Evolutionary conservation across 2,113 vertebrate genomes (phyloP).

Genomic region (Hippocampus comes): DNA sequence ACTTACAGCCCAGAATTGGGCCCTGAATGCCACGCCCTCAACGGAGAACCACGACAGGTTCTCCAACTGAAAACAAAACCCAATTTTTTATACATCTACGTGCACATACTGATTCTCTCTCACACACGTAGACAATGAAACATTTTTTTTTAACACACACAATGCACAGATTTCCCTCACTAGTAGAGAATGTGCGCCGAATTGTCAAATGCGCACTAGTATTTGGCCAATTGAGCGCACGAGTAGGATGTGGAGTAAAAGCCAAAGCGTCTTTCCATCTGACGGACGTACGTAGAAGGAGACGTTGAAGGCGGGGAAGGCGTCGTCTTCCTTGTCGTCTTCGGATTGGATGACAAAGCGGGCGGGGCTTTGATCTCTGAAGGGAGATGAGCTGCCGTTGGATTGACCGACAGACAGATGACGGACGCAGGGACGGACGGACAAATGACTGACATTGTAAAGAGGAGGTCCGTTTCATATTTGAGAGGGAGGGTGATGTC

Average conservation of each 20-base stretch:
- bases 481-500: conserved; percentile 79
- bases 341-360: conserved; percentile 79
- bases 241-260: no score
- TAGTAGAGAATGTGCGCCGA: no score
- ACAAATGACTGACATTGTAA: conserved; percentile 79
- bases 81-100: no score
- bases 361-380: conserved; percentile 77
- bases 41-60: conserved; percentile 84
- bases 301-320: conserved; percentile 73
- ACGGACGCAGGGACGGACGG: background rate
- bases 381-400: background rate
- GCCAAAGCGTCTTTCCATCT: background rate
- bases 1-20: conserved; percentile 79
- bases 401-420: no score
- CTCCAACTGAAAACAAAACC: conserved; percentile 74
- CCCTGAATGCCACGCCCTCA: conserved; percentile 71
- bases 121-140: background rate
- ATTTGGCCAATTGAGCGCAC: no score
- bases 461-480: conserved; percentile 87
- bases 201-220: no score
- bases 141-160: background rate
- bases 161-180: no score
- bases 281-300: conserved; percentile 74
- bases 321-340: conserved; percentile 53
- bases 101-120: no score